Percentiles rank a stretch among this genome's conserved stretches.
Evolutionary conservation across 92 coral and sea anemone species (phyloP).

Genomic region (Paragorgia papillata): DNA sequence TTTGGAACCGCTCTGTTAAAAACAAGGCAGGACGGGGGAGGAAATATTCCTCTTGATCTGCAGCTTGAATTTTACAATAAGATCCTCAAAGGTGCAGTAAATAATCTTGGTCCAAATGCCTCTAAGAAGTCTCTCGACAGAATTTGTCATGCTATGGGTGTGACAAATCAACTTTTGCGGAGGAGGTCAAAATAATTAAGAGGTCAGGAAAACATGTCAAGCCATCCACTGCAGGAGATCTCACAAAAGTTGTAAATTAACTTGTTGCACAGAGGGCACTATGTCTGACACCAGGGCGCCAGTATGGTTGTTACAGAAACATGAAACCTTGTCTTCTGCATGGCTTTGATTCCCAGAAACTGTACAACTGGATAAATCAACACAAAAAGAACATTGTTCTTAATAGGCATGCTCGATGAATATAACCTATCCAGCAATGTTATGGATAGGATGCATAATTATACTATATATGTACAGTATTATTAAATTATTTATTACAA

Average conservation of each 20-base stretch:
- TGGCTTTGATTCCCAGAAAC: slow-evolving; percentile 62
- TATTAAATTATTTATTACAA: neutral
- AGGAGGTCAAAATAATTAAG: slow-evolving; percentile 28
- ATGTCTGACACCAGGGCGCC: slow-evolving; percentile 63
- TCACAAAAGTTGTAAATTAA: slow-evolving; percentile 62
- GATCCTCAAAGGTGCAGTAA: slow-evolving; percentile 12
- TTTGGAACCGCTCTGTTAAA: slow-evolving; percentile 70
- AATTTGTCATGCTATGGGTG: slow-evolving; percentile 25
- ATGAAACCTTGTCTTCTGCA: slow-evolving; percentile 55
- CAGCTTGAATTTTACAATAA: slow-evolving; percentile 14
- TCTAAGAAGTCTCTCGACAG: slow-evolving; percentile 22
- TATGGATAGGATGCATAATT: too few species aligned
- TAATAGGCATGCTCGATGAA: slow-evolving; percentile 53
- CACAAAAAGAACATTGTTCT: slow-evolving; percentile 64
- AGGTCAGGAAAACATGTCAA: slow-evolving; percentile 56
- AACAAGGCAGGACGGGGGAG: slow-evolving; percentile 67
- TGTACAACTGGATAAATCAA: slow-evolving; percentile 62
- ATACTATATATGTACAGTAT: neutral
- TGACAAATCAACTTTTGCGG: slow-evolving; percentile 11
- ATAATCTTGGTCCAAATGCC: slow-evolving; percentile 18
- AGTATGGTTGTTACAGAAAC: slow-evolving; percentile 55
- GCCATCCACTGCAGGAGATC: slow-evolving; percentile 45
- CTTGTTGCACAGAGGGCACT: slow-evolving; percentile 66
- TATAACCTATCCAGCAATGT: too few species aligned
- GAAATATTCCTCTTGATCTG: slow-evolving; percentile 57